Conservation (phyloP, 2,113 vertebrate species). For the Epinephelus moara region DNA sequence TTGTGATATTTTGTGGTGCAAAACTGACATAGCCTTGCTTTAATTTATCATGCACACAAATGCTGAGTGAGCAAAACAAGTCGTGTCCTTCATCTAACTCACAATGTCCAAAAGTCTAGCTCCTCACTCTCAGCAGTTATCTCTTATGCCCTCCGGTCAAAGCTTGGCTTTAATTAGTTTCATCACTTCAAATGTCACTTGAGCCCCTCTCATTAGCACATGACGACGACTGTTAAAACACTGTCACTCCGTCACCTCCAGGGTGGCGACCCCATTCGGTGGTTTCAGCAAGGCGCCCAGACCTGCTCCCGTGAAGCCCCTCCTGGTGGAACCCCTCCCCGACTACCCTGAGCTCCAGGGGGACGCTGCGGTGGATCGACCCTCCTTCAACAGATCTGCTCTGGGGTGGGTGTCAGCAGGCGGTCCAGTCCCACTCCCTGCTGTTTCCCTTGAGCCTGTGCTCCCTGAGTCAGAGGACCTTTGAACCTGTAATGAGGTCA, state of each 20-base stretch:
- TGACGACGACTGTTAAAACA: constrained; percentile 37
- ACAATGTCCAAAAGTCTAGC: neutral
- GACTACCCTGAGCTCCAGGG: constrained; percentile 83
- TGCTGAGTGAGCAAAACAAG: constrained; percentile 26
- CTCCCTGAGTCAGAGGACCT: constrained; percentile 95
- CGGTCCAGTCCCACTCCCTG: constrained; percentile 80
- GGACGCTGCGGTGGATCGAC: constrained; percentile 83
- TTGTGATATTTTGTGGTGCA: neutral
- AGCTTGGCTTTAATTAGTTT: constrained; percentile 52
- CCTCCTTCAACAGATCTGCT: constrained; percentile 95
- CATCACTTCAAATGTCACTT: constrained; percentile 60
- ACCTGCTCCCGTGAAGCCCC: constrained; percentile 85
- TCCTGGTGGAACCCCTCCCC: constrained; percentile 86
- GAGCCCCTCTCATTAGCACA: constrained; percentile 48
- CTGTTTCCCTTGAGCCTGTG: constrained; percentile 77
- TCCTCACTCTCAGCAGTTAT: constrained; percentile 3
- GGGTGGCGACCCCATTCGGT: constrained; percentile 95
- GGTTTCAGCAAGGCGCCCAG: constrained; percentile 91
- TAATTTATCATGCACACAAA: neutral
- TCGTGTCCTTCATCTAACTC: constrained; percentile 12
- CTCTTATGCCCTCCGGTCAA: constrained; percentile 28
- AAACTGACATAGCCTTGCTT: neutral
- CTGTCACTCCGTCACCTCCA: constrained; percentile 74
- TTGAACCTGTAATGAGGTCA: constrained; percentile 79
- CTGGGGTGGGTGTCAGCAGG: constrained; percentile 90